Evolutionary conservation across 1,140 invertebrate species (phyloP).

Genomic region (Drosophila micromelanica): DNA sequence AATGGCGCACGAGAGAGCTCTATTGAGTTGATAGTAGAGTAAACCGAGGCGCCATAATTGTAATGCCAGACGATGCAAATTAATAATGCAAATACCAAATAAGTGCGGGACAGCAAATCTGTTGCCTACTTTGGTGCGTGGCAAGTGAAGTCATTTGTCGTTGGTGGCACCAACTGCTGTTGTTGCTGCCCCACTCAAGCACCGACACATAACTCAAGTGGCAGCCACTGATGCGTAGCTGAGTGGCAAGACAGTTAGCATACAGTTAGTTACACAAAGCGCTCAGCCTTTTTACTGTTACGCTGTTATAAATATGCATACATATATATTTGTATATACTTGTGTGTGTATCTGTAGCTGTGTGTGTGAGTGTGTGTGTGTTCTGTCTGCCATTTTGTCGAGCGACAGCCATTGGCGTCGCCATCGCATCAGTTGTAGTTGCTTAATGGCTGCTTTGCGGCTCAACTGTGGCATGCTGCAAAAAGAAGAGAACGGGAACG

Average conservation of each 20-base stretch:
- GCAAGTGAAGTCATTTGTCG: slow-evolving; percentile 37
- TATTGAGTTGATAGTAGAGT: slow-evolving; percentile 6
- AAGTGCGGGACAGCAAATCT: neutral
- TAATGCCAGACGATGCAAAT: slow-evolving; percentile 31
- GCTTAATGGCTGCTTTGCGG: slow-evolving; percentile 78
- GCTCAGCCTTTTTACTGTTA: slow-evolving; percentile 71
- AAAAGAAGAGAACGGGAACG: neutral
- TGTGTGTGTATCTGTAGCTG: slow-evolving; percentile 6
- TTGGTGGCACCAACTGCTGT: neutral
- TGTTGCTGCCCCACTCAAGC: slow-evolving; percentile 7
- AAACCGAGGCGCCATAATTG: slow-evolving; percentile 9
- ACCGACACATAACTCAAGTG: slow-evolving; percentile 44
- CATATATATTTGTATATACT: neutral
- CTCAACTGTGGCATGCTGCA: slow-evolving; percentile 51
- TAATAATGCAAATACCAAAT: slow-evolving; percentile 47
- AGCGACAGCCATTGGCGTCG: slow-evolving; percentile 57
- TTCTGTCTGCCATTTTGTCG: slow-evolving; percentile 45
- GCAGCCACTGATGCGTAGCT: slow-evolving; percentile 32
- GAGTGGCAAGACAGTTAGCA: slow-evolving; percentile 68
- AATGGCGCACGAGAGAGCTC: slow-evolving; percentile 26
- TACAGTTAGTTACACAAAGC: slow-evolving; percentile 54
- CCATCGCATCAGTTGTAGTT: slow-evolving; percentile 53
- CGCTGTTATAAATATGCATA: neutral
- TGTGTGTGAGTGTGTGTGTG: slow-evolving; percentile 5
- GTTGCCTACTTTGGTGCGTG: slow-evolving; percentile 27